Percentiles rank a stretch among this genome's conserved stretches.
Conservation (phyloP, 2,113 vertebrate genomes). For the Pygoscelis antarcticus region DNA sequence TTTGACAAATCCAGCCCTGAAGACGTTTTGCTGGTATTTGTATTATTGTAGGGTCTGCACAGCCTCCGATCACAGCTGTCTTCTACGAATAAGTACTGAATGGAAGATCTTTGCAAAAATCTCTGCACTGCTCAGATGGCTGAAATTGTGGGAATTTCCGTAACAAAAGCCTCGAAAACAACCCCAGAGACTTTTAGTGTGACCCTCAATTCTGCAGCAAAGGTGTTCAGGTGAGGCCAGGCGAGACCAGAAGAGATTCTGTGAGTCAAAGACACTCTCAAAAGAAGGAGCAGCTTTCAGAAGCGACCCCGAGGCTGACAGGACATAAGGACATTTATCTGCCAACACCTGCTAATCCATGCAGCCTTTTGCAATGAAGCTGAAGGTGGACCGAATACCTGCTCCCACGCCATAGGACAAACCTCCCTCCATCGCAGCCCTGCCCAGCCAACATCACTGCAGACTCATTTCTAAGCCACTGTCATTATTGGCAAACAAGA, state of each 20-base stretch:
- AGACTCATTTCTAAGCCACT: background rate
- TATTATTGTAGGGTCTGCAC: background rate
- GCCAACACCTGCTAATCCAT: background rate
- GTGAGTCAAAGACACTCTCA: background rate
- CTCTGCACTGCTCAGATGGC: background rate
- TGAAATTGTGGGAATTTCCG: background rate
- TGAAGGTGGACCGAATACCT: background rate
- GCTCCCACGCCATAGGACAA: background rate
- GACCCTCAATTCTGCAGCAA: background rate
- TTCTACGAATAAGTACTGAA: background rate
- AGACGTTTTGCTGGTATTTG: background rate
- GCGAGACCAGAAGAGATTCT: background rate
- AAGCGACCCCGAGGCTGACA: background rate
- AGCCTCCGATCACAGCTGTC: background rate
- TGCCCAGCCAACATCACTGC: background rate
- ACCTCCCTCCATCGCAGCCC: background rate
- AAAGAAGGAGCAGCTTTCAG: background rate
- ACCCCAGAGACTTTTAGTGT: background rate
- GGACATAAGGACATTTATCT: background rate
- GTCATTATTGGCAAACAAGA: background rate
- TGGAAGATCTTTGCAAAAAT: background rate
- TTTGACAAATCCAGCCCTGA: background rate
- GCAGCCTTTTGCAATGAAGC: background rate
- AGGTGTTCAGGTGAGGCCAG: background rate
- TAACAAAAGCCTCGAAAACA: background rate